phyloP scores from a whole-genome alignment of 2,888 invertebrate species.

The Bibio marci region DNA sequence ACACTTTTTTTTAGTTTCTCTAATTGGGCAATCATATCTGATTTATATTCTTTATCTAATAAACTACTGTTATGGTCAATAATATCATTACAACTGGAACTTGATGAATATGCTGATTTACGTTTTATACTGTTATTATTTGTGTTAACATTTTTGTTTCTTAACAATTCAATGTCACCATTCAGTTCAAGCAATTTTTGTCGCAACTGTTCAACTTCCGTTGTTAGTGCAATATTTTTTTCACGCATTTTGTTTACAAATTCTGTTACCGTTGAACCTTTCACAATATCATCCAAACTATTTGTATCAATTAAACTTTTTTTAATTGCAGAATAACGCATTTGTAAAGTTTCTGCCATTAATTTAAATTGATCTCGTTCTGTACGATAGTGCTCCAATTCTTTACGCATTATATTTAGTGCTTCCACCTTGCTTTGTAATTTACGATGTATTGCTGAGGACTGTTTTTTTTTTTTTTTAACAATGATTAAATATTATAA shows the following conservation, averaged over 20 bases:
- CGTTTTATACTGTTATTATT: slow-evolving; percentile 13
- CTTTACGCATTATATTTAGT: slow-evolving; percentile 55
- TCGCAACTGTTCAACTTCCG: slow-evolving; percentile 45
- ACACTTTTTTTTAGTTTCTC: slow-evolving; percentile 25
- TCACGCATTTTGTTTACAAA: slow-evolving; percentile 37
- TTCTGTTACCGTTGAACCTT: slow-evolving; percentile 34
- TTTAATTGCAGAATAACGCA: slow-evolving; percentile 32
- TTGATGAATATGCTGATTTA: too few species aligned
- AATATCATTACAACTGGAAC: not conserved
- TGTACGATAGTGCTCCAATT: slow-evolving; percentile 58
- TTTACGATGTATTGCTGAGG: slow-evolving; percentile 32
- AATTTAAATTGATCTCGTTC: slow-evolving; percentile 67
- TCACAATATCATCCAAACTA: slow-evolving; percentile 13
- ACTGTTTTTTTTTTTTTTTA: not conserved
- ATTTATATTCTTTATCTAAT: slow-evolving; percentile 13
- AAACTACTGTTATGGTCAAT: slow-evolving; percentile 8
- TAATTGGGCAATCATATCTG: slow-evolving; percentile 24
- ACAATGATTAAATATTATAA: not conserved
- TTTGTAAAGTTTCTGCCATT: slow-evolving; percentile 60
- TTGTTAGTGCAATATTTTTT: slow-evolving; percentile 37
- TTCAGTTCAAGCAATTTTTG: slow-evolving; percentile 53
- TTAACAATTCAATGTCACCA: slow-evolving; percentile 49
- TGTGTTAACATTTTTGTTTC: slow-evolving; percentile 27
- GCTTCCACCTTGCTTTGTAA: slow-evolving; percentile 71
- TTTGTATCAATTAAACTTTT: slow-evolving; percentile 23